Evolutionary conservation across 2,888 invertebrate species (phyloP).

Genomic region (Empis livida): DNA sequence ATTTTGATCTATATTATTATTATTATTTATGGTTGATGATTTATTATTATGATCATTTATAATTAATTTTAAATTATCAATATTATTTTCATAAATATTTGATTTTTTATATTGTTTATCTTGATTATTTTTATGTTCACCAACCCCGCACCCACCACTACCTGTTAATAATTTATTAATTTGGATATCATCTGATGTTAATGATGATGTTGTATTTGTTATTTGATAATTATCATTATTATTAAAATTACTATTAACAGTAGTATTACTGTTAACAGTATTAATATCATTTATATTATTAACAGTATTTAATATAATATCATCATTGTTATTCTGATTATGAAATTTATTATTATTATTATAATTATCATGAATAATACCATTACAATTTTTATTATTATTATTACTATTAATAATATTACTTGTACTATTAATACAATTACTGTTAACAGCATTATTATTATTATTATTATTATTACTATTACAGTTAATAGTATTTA

Average conservation of each 20-base stretch:
- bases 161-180: too few relatives aligned
- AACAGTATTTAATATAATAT: too few relatives aligned
- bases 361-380: background rate
- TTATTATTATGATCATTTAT: background rate
- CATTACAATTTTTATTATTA: background rate
- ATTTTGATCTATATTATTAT: background rate
- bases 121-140: too few relatives aligned
- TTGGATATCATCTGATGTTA: background rate
- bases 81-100: background rate
- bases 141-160: too few relatives aligned
- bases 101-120: background rate
- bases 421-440: conserved; percentile 12
- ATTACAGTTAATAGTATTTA: background rate
- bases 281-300: too few relatives aligned
- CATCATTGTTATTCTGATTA: background rate
- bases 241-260: too few relatives aligned
- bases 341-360: background rate
- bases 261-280: too few relatives aligned
- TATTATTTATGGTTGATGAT: background rate
- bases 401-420: conserved; percentile 2
- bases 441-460: background rate
- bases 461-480: background rate
- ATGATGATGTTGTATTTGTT: background rate
- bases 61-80: background rate
- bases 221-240: too few relatives aligned